Percentiles rank a stretch among this genome's conserved stretches.
Conservation (phyloP, 2,888 invertebrate genomes). For the Argyresthia goedartella region DNA sequence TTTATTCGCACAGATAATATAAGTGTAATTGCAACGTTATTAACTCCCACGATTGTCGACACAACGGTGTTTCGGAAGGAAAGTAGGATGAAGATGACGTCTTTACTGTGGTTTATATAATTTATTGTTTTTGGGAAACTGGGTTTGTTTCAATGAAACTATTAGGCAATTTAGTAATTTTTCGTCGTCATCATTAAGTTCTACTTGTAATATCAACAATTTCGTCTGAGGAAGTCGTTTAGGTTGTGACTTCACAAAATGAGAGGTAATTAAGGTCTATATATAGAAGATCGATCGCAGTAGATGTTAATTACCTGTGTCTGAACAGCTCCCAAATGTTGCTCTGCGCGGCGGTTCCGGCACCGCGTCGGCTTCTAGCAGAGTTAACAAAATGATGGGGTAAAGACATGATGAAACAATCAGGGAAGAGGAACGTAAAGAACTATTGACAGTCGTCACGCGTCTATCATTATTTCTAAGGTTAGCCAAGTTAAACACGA, state of each 20-base stretch:
- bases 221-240: neutral
- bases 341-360: slow-evolving; percentile 76
- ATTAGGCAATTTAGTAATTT: too few relatives aligned
- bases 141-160: too few relatives aligned
- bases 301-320: slow-evolving; percentile 66
- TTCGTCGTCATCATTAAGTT: too few relatives aligned
- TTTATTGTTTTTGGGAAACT: too few relatives aligned
- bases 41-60: slow-evolving; percentile 25
- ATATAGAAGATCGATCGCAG: neutral
- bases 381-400: slow-evolving; percentile 46
- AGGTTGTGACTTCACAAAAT: too few relatives aligned
- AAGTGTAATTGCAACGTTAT: slow-evolving; percentile 26
- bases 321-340: slow-evolving; percentile 63
- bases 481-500: too few relatives aligned
- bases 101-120: too few relatives aligned
- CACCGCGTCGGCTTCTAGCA: slow-evolving; percentile 72
- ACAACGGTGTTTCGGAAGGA: slow-evolving; percentile 28
- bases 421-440: neutral
- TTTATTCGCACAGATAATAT: slow-evolving; percentile 46
- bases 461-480: slow-evolving; percentile 7
- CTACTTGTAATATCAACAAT: too few relatives aligned
- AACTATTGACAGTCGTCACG: slow-evolving; percentile 11
- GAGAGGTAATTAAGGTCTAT: neutral
- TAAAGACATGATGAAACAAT: slow-evolving; percentile 18
- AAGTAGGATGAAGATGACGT: slow-evolving; percentile 12